Conservation (phyloP, 2,113 vertebrate genomes). For the Paraplagusia blochii region DNA sequence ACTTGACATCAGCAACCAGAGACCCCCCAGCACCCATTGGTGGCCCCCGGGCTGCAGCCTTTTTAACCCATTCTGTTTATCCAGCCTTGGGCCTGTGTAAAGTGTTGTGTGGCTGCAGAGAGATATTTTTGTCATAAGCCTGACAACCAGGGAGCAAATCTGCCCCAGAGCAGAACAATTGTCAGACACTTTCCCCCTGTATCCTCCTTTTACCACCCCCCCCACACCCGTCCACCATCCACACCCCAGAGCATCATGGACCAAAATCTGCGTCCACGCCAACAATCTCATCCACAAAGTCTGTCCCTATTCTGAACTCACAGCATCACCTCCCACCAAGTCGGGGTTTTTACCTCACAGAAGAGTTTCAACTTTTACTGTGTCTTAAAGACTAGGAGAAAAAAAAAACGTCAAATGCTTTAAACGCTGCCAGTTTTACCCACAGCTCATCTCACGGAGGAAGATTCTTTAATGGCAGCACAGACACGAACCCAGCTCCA, state of each 20-base stretch:
- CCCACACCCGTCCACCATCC: too few species aligned
- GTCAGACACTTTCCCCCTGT: conserved; percentile 4
- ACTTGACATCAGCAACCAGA: too few species aligned
- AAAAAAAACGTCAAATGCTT: neutral
- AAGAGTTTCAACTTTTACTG: neutral
- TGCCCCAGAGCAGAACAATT: conserved; percentile 4
- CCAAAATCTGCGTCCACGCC: neutral
- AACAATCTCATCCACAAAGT: neutral
- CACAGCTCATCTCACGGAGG: conserved; percentile 16
- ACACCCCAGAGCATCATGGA: conserved; percentile 5
- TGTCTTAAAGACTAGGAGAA: too few species aligned
- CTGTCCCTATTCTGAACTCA: conserved; percentile 3
- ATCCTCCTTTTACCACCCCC: too few species aligned
- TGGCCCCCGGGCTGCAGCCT: too few species aligned
- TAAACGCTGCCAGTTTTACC: conserved; percentile 15
- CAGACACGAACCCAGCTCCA: conserved; percentile 15
- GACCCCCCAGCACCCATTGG: too few species aligned
- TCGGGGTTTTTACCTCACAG: neutral
- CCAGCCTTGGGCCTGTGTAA: neutral
- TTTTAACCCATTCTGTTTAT: too few species aligned
- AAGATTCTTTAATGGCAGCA: conserved; percentile 1
- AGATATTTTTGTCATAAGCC: neutral
- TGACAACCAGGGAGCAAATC: conserved; percentile 6
- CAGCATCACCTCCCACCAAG: conserved; percentile 6
- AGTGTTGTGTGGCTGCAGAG: neutral